These are phyloP conservation scores for Atrichornis clamosus DNA, from an alignment of 2,113 vertebrate genomes.

Conservation along the genomic window DNA sequence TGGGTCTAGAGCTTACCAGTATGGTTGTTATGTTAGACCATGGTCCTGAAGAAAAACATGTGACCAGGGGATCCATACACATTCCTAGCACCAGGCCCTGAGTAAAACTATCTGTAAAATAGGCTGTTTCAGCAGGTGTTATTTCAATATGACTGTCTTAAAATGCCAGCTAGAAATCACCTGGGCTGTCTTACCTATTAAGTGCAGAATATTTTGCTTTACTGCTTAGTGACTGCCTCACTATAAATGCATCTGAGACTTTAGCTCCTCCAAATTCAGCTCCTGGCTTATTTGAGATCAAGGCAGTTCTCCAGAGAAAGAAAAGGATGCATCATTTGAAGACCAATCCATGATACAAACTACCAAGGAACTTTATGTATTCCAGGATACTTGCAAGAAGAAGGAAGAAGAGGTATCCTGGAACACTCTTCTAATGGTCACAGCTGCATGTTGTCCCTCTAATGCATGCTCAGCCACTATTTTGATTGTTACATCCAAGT, in stretches of 20 bases:
- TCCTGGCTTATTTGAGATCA: neutral
- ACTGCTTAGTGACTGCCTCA: neutral
- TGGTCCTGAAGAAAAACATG: neutral
- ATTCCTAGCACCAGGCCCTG: neutral
- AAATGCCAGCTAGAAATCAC: neutral
- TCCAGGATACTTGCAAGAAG: neutral
- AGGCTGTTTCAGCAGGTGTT: neutral
- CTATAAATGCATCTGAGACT: neutral
- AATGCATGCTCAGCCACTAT: neutral
- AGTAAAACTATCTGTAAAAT: neutral
- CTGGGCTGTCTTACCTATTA: neutral
- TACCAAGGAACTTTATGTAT: neutral
- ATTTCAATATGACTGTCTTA: neutral
- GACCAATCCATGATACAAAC: neutral
- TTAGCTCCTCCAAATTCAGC: neutral
- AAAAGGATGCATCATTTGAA: neutral
- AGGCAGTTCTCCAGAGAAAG: neutral
- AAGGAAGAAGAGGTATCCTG: neutral
- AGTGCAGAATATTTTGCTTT: neutral
- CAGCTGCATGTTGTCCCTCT: neutral
- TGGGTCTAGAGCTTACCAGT: neutral
- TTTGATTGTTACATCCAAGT: neutral
- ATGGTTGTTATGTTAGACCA: neutral
- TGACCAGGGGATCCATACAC: no score
- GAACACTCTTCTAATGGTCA: neutral